Conservation (phyloP, 1,140 invertebrate genomes). For the Bathynomus jamesi region DNA sequence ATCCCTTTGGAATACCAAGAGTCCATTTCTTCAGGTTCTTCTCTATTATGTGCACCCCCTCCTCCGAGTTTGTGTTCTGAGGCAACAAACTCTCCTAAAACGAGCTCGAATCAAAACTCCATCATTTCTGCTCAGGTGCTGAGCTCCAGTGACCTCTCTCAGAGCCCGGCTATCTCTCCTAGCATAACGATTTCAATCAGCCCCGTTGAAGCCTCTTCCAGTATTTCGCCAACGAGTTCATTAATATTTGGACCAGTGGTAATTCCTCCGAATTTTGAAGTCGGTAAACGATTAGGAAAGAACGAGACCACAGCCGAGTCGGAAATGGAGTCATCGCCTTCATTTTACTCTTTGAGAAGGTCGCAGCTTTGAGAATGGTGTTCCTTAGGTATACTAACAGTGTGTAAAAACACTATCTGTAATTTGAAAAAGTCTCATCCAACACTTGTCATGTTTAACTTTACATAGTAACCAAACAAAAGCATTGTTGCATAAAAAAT, state of each 20-base stretch:
- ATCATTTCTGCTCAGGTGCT: not conserved
- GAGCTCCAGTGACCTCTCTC: not conserved
- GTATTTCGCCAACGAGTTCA: not conserved
- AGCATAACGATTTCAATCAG: not conserved
- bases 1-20: not conserved
- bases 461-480: too few species aligned
- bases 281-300: too few species aligned
- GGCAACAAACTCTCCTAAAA: not conserved
- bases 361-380: too few species aligned
- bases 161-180: not conserved
- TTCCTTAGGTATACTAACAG: too few species aligned
- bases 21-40: not conserved
- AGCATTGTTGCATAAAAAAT: too few species aligned
- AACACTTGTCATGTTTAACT: too few species aligned
- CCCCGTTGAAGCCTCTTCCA: not conserved
- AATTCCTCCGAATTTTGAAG: too few species aligned
- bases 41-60: not conserved
- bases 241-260: not conserved
- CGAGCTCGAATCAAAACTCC: not conserved
- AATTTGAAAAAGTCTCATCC: too few species aligned
- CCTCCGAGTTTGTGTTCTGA: not conserved
- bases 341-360: too few species aligned
- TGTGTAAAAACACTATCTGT: too few species aligned
- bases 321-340: too few species aligned
- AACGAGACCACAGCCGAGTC: too few species aligned